phyloP scores from a whole-genome alignment of 2,797 vertebrate genomes.

The Myotis myotis region DNA sequence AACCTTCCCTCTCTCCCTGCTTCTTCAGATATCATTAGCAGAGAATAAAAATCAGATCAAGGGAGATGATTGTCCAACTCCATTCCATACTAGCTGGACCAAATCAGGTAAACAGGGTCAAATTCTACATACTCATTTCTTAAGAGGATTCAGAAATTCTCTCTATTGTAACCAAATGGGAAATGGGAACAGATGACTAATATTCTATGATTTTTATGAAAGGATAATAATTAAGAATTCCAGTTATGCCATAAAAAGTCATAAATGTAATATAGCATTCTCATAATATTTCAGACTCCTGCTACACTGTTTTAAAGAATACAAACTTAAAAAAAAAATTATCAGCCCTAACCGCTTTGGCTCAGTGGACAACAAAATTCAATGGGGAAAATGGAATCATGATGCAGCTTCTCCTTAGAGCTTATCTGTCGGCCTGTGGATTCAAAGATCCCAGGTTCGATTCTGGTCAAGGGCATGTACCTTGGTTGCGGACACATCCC shows the following conservation, averaged over 20 bases:
- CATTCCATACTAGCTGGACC: background rate
- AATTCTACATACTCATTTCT: background rate
- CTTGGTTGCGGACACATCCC: too few relatives aligned
- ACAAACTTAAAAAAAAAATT: background rate
- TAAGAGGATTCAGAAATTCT: constrained; percentile 35
- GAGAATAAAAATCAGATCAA: background rate
- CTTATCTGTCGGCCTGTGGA: too few relatives aligned
- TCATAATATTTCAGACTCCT: constrained; percentile 14
- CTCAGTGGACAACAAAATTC: too few relatives aligned
- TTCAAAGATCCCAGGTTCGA: too few relatives aligned
- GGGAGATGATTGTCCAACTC: background rate
- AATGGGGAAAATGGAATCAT: too few relatives aligned
- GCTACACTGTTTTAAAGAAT: background rate
- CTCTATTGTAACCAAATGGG: background rate
- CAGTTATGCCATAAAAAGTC: background rate
- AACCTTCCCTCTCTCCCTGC: background rate
- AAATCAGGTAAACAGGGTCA: background rate
- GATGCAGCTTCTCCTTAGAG: too few relatives aligned
- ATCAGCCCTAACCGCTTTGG: too few relatives aligned
- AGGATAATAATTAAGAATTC: constrained; percentile 34
- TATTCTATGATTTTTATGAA: background rate
- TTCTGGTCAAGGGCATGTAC: too few relatives aligned
- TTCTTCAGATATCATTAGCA: constrained; percentile 4
- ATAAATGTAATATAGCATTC: background rate
- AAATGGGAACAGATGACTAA: background rate